Evolutionary conservation across 2,113 vertebrate genomes (phyloP).

Genomic region (Gallinago media): DNA sequence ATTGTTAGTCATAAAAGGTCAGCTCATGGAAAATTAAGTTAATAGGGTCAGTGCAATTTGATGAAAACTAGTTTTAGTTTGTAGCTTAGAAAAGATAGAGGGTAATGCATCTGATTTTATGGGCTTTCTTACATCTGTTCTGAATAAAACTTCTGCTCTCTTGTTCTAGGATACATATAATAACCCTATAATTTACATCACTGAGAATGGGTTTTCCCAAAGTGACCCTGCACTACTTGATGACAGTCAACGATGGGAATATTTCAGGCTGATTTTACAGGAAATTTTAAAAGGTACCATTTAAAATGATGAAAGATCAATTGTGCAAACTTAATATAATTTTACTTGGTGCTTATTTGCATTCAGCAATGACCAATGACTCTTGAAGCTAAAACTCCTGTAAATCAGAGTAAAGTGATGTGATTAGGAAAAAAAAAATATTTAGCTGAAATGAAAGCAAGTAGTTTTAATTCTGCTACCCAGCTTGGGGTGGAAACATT

Average conservation of each 20-base stretch:
- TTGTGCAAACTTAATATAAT: constrained; percentile 76
- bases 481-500: background rate
- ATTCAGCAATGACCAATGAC: constrained; percentile 69
- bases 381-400: constrained; percentile 63
- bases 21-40: constrained; percentile 81
- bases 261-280: constrained; percentile 84
- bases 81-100: constrained; percentile 75
- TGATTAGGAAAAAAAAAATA: constrained; percentile 37
- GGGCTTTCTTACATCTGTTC: constrained; percentile 75
- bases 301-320: constrained; percentile 74
- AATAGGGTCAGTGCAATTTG: constrained; percentile 83
- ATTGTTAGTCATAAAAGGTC: constrained; percentile 83
- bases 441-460: constrained; percentile 57
- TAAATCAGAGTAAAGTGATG: constrained; percentile 58
- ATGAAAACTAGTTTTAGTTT: constrained; percentile 81
- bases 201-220: constrained; percentile 88
- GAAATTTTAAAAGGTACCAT: constrained; percentile 85
- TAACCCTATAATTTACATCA: constrained; percentile 88
- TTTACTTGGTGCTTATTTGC: constrained; percentile 70
- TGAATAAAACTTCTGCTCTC: constrained; percentile 76
- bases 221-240: constrained; percentile 79
- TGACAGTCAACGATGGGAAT: constrained; percentile 75
- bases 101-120: constrained; percentile 81
- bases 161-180: constrained; percentile 84
- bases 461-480: background rate